Evolutionary conservation across 2,113 vertebrate genomes (phyloP).

Genomic region (Spea multiplicata): DNA sequence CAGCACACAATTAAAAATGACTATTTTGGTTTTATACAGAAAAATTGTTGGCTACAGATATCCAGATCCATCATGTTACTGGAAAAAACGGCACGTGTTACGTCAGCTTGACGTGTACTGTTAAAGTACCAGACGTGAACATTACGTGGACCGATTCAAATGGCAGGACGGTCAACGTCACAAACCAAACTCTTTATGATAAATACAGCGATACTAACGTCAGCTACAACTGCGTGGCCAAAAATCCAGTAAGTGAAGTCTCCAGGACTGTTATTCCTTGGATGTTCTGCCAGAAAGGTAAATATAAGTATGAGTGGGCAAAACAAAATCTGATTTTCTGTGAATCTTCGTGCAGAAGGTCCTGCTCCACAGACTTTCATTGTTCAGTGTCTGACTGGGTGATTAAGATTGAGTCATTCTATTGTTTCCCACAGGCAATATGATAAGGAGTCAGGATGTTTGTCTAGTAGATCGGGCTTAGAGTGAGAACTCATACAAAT

Average conservation of each 20-base stretch:
- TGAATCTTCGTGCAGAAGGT: too few relatives aligned
- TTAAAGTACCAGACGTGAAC: conserved; percentile 48
- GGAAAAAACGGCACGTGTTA: conserved; percentile 51
- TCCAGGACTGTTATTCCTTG: conserved; percentile 35
- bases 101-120: conserved; percentile 52
- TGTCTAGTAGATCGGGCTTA: too few relatives aligned
- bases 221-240: conserved; percentile 45
- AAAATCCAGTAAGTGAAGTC: conserved; percentile 54
- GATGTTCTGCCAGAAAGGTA: neutral
- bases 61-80: conserved; percentile 37
- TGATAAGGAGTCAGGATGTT: too few relatives aligned
- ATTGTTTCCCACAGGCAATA: too few relatives aligned
- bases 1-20: too few relatives aligned
- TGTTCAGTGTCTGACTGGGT: too few relatives aligned
- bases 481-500: too few relatives aligned
- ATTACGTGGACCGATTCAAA: conserved; percentile 47
- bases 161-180: neutral
- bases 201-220: neutral
- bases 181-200: neutral
- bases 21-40: conserved; percentile 29
- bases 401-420: too few relatives aligned
- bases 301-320: too few relatives aligned
- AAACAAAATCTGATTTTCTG: too few relatives aligned
- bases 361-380: too few relatives aligned
- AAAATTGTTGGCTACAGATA: conserved; percentile 49